These are phyloP conservation scores for Bryconaethiops microstoma DNA, from an alignment of 2,797 vertebrate genomes.

Conservation along the genomic window DNA sequence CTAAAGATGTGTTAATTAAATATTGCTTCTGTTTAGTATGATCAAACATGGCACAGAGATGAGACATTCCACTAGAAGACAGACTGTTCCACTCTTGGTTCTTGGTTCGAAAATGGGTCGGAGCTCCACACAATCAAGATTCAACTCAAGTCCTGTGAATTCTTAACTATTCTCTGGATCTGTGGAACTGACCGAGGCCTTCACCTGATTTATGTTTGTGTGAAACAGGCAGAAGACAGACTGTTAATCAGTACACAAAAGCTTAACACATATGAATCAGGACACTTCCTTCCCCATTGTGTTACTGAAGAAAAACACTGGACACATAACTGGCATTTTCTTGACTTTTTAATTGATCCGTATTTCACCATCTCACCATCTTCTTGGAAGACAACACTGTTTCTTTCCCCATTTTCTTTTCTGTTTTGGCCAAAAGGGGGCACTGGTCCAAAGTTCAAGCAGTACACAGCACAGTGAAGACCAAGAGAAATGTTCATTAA, in stretches of 20 bases:
- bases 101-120: no score
- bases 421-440: constrained; percentile 61
- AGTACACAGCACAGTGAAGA: constrained; percentile 35
- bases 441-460: constrained; percentile 71
- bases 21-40: neutral
- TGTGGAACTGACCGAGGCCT: neutral
- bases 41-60: neutral
- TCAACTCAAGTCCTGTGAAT: neutral
- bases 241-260: neutral
- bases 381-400: constrained; percentile 83
- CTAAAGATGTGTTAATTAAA: constrained; percentile 14
- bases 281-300: neutral
- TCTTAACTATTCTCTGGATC: neutral
- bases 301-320: neutral
- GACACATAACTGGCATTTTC: neutral
- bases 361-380: constrained; percentile 78
- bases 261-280: neutral
- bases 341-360: constrained; percentile 67
- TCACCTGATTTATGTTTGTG: neutral
- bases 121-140: neutral
- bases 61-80: constrained; percentile 8
- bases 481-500: constrained; percentile 7
- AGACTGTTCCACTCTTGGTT: no score
- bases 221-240: neutral
- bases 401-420: constrained; percentile 64